phyloP scores from a whole-genome alignment of 2,888 invertebrate species.

The Odontothrips loti region DNA sequence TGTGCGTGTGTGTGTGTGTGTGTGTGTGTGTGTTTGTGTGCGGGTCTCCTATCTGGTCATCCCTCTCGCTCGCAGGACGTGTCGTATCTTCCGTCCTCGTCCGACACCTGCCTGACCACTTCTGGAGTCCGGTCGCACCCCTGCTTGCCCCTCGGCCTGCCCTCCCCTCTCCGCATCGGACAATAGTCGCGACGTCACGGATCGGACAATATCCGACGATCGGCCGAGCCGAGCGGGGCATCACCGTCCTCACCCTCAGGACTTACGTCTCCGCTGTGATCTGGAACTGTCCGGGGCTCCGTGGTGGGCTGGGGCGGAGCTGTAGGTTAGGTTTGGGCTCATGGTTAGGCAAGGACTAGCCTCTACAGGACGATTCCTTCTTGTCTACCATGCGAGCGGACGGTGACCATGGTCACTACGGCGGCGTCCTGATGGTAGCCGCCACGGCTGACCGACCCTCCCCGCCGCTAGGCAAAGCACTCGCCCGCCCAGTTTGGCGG shows the following conservation, averaged over 20 bases:
- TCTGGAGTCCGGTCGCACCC: not conserved
- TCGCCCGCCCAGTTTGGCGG: conserved; percentile 19
- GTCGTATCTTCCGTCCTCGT: not conserved
- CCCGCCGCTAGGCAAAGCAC: not conserved
- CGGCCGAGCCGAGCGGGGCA: too few relatives aligned
- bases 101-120: conserved; percentile 18
- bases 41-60: not conserved
- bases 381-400: too few relatives aligned
- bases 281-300: too few relatives aligned
- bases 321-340: too few relatives aligned
- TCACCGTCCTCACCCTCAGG: not conserved
- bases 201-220: conserved; percentile 6
- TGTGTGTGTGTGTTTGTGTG: not conserved
- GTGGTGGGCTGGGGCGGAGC: too few relatives aligned
- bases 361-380: too few relatives aligned
- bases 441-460: not conserved
- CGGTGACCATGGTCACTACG: too few relatives aligned
- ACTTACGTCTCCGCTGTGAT: too few relatives aligned
- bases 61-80: not conserved
- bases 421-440: too few relatives aligned
- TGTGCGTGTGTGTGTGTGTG: not conserved
- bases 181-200: not conserved
- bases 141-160: not conserved
- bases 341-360: too few relatives aligned
- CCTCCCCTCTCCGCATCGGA: not conserved